Evolutionary conservation across 2,888 invertebrate species (phyloP), one percentile per base, ranked within the genome.

Genomic region (Gordius sp.): DNA sequence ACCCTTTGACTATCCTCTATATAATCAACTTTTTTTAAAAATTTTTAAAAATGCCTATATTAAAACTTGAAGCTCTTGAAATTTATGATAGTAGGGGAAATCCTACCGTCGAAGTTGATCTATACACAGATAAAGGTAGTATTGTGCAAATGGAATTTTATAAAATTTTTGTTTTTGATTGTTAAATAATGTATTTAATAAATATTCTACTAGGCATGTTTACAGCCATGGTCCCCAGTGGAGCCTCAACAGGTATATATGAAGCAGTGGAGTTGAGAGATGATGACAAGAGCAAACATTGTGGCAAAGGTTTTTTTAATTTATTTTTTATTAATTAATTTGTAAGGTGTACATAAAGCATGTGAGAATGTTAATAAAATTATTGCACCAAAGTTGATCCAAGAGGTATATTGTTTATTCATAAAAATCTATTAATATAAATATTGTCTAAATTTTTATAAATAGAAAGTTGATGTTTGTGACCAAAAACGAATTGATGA

Each of bases 31-130:
- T n/a, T n/a, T n/a, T n/a, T n/a, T n/a, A n/a, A n/a, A n/a, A n/a
- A n/a, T n/a, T n/a, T n/a, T 39, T 28, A 55, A 64, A 56, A 54
- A 89, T 87, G 87, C 78, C 85, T 60, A 83, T 91, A 71, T 79
- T 80, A 71, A 80, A 81, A 61, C 79, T 93, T 67, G 78, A 80
- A 68, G 93, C 93, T 62, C 82, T 93, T 70, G 85, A 86, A 73
- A 93, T 97, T 72, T 97, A 83, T 71, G 93, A 97, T 75, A 93
- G 91, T 59, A 81, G 93, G 69, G 97, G 97, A 61, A 93, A 97
- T 69, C 97, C 97, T 61, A 97, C 97, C 41, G 87, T 99, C 57
- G 97, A 99, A 73, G 97, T 99, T 57, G 76, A 77, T 65, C 66
- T 76, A 41, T 69, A 68, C 62, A 76, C 76, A 33, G 86, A 80